phyloP scores from a whole-genome alignment of 2,888 invertebrate genomes.

The Cryptus viduatorius region DNA sequence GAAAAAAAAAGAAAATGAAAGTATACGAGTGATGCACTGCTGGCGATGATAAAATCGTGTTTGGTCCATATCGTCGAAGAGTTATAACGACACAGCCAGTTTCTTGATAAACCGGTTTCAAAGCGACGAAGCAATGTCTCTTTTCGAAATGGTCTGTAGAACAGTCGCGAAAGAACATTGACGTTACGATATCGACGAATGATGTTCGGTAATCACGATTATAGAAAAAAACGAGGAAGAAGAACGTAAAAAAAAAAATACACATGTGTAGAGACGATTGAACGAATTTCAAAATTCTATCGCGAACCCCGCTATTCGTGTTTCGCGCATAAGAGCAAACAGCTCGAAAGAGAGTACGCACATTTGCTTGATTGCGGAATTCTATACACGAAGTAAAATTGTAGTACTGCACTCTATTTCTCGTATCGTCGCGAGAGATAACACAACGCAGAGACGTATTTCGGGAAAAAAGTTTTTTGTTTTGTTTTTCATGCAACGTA shows the following conservation, averaged over 20 bases:
- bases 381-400: constrained; percentile 14
- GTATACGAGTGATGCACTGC: constrained; percentile 4
- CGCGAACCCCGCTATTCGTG: background rate
- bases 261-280: background rate
- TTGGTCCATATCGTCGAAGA: constrained; percentile 22
- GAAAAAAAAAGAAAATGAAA: constrained; percentile 11
- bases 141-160: constrained; percentile 48
- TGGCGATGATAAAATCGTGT: constrained; percentile 18
- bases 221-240: background rate
- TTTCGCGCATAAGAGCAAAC: background rate
- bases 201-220: constrained; percentile 21
- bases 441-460: too few species aligned
- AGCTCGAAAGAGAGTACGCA: constrained; percentile 12
- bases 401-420: constrained; percentile 23
- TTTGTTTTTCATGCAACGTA: background rate
- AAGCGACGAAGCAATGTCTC: constrained; percentile 48
- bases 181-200: constrained; percentile 21
- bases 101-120: constrained; percentile 52
- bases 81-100: constrained; percentile 40
- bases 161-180: background rate
- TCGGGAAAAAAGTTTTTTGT: background rate
- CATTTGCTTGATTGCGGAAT: constrained; percentile 53
- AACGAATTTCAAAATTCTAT: constrained; percentile 32
- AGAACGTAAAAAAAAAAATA: constrained; percentile 9
- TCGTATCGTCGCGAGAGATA: background rate